Base-by-base conservation (phyloP, 1,140 invertebrate genomes). In the Lasaia peninsularis region DNA sequence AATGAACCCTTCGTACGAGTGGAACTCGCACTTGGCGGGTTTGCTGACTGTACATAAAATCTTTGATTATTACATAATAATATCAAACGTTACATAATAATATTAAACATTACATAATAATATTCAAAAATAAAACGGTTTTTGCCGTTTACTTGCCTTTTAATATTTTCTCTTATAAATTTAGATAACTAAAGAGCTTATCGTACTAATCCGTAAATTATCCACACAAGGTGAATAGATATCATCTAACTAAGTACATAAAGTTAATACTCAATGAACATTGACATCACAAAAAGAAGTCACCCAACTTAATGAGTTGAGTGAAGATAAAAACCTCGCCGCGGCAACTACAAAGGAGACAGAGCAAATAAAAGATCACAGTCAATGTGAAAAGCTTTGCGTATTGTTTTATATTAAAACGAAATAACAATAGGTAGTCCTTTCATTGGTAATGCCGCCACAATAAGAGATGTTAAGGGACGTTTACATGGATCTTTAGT, bases 401-500 rank as follows among this genome's bases (percentile, higher is more conserved):
- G 80, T 82, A 87, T 87, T 88, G 85, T 88, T 81, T 88, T 88
- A 88, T 83, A 86, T 82, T 80, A 80, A 86, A 87, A 64, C 82
- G 84, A 84, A 85, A 86, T 65, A 87, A 87, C 84, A 88, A 88
- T 88, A 88, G 84, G 84, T 88, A 88, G 84, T 79, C 70, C 64
- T 82, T 87, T 88, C 84, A 88, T 84, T 85, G 84, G 80, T 52
- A 69, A 69, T 69, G 80, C 84, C 84, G 82, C 76, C 82, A 88
- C 84, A 88, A 88, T 88, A 76, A 84, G 67, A 61, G 57, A 32
- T 50, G 50, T 73, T 60, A 68, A 28, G 62, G 52, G 8, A 0
- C 63, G 75, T n/a, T 67, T 73, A 84, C 67, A 88, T 83, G 35
- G 60, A 21, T 50, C 21, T 20, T 50, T 24, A 50, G 3, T n/a